These are phyloP conservation scores for Phrynocephalus guinanensis DNA, from an alignment of 2,797 vertebrate genomes.

Conservation along the genomic window DNA sequence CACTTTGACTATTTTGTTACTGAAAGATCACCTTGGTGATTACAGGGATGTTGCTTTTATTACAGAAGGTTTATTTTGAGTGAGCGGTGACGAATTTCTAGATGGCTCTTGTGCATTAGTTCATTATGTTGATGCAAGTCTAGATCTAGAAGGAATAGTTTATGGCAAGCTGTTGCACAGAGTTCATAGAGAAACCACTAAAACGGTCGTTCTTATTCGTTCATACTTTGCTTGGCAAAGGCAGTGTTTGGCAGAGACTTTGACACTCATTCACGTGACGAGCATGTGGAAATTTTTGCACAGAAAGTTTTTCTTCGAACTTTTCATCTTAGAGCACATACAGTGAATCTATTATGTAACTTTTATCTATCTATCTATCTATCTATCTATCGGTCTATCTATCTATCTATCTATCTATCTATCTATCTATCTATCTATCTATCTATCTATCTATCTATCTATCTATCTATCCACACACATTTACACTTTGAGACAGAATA, in stretches of 20 bases:
- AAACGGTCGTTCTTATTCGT: not conserved
- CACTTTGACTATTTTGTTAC: not conserved
- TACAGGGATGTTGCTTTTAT: not conserved
- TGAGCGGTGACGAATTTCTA: constrained; percentile 19
- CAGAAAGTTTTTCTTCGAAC: not conserved
- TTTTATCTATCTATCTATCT: too few species aligned
- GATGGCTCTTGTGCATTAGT: constrained; percentile 3
- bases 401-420: too few species aligned
- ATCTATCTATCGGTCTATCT: too few species aligned
- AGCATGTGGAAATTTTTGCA: not conserved
- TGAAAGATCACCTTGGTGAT: constrained; percentile 15
- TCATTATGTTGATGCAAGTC: constrained; percentile 5
- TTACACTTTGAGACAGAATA: not conserved
- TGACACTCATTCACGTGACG: not conserved
- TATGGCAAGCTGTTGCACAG: not conserved
- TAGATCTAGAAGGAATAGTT: constrained; percentile 13
- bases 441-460: not conserved
- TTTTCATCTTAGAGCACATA: not conserved
- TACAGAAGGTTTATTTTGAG: constrained; percentile 3
- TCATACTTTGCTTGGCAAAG: not conserved
- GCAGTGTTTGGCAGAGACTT: not conserved
- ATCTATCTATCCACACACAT: too few species aligned
- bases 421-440: too few species aligned
- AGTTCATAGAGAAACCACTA: not conserved
- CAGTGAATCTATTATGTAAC: not conserved